A percentile compares a stretch with the other conserved stretches of the same genome.
Evolutionary conservation across 2,113 vertebrate genomes (phyloP).

Genomic region (Sceloporus undulatus): DNA sequence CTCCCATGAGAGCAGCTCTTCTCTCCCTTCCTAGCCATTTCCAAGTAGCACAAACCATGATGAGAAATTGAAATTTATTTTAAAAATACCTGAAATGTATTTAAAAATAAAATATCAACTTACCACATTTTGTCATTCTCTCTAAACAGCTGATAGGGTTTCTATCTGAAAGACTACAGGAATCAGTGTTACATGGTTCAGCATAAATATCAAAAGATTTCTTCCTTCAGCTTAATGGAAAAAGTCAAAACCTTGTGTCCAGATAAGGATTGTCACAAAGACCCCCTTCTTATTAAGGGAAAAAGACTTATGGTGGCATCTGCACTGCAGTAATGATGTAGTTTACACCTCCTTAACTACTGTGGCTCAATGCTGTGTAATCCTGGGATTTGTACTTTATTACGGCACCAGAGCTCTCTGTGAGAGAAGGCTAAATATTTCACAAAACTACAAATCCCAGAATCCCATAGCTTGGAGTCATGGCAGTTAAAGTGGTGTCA

Average conservation of each 20-base stretch:
- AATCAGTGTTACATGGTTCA: background rate
- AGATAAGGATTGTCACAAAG: background rate
- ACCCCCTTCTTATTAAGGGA: background rate
- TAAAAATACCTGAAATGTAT: background rate
- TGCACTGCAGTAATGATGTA: too few species aligned
- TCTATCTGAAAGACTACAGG: background rate
- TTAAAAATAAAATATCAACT: background rate
- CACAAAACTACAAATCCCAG: too few species aligned
- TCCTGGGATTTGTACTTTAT: too few species aligned
- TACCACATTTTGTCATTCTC: background rate
- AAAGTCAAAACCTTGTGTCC: background rate
- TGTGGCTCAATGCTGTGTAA: too few species aligned
- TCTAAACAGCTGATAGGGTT: background rate
- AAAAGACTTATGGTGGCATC: background rate
- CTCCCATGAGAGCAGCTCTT: background rate
- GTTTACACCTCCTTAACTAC: too few species aligned
- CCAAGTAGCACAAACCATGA: background rate
- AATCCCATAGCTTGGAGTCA: too few species aligned
- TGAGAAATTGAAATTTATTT: background rate
- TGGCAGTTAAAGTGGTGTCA: too few species aligned
- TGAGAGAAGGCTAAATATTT: too few species aligned
- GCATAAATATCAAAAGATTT: background rate
- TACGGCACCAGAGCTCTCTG: too few species aligned
- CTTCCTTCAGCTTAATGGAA: too few species aligned
- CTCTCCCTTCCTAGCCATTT: background rate